Evolutionary conservation across 2,797 vertebrate genomes (phyloP).

Genomic region (Moxostoma hubbsi): DNA sequence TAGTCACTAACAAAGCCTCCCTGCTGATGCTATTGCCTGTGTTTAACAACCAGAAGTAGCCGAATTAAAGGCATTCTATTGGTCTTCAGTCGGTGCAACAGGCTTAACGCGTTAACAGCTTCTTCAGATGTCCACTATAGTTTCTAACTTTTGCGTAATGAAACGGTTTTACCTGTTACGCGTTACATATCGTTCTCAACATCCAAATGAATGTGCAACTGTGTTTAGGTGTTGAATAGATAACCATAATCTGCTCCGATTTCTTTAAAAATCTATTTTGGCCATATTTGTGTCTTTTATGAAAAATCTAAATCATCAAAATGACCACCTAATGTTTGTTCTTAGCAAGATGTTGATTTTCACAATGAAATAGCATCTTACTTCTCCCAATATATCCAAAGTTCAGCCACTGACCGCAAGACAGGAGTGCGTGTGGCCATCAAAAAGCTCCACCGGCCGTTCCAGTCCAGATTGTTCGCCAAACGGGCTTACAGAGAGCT

Average conservation of each 20-base stretch:
- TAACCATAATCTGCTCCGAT: too few species aligned
- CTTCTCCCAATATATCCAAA: slow-evolving; percentile 61
- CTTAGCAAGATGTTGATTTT: too few species aligned
- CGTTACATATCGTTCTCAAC: neutral
- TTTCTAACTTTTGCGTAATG: slow-evolving; percentile 7
- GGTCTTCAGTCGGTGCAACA: neutral
- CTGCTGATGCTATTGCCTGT: slow-evolving; percentile 47
- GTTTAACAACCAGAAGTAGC: slow-evolving; percentile 37
- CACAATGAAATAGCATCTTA: neutral
- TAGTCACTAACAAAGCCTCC: slow-evolving; percentile 69
- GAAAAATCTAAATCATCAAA: neutral
- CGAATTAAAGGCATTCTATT: slow-evolving; percentile 31
- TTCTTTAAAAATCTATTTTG: too few species aligned
- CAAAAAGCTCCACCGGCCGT: slow-evolving; percentile 96
- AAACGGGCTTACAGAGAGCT: slow-evolving; percentile 93
- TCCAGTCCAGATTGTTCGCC: slow-evolving; percentile 93
- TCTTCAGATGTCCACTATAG: neutral
- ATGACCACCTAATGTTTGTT: neutral
- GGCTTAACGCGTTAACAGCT: neutral
- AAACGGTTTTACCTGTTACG: neutral
- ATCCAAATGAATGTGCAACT: too few species aligned
- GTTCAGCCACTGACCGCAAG: slow-evolving; percentile 87
- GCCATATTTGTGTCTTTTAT: too few species aligned
- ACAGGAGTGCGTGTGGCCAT: slow-evolving; percentile 91
- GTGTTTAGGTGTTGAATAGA: too few species aligned